Percentiles rank a stretch among this genome's conserved stretches.
Conservation (phyloP, 2,797 vertebrate species). For the Malacoctenus gilli region DNA sequence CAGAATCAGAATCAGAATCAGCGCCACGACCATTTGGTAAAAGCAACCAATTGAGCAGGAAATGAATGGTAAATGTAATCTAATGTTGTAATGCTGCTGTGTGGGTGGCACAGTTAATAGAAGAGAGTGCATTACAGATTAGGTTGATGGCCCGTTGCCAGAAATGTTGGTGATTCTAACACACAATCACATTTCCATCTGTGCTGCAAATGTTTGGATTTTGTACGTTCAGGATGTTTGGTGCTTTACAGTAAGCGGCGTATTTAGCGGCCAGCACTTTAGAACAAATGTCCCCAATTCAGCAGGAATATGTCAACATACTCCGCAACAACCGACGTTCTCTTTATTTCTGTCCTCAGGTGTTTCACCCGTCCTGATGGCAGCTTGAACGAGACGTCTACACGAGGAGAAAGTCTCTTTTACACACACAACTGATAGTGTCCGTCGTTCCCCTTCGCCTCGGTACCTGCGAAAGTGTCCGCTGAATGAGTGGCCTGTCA, state of each 20-base stretch:
- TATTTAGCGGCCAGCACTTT: constrained; percentile 3
- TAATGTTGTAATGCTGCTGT: constrained; percentile 61
- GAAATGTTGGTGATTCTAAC: constrained; percentile 44
- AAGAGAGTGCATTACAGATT: constrained; percentile 59
- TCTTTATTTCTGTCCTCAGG: constrained; percentile 70
- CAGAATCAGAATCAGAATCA: constrained; percentile 75
- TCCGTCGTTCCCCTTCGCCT: constrained; percentile 76
- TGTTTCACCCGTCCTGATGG: constrained; percentile 75
- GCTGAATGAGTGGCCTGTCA: constrained; percentile 88
- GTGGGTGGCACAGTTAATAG: constrained; percentile 68
- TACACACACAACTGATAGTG: constrained; percentile 31
- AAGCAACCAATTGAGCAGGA: constrained; percentile 55
- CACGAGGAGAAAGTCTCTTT: constrained; percentile 20
- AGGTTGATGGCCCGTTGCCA: constrained; percentile 62
- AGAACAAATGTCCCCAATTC: constrained; percentile 17
- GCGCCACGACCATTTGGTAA: constrained; percentile 57
- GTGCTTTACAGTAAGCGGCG: constrained; percentile 7
- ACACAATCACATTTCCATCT: constrained; percentile 43
- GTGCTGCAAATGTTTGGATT: constrained; percentile 39
- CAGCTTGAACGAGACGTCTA: constrained; percentile 28
- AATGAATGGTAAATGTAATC: constrained; percentile 70
- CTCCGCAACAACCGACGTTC: constrained; percentile 2
- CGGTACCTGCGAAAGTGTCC: constrained; percentile 81
- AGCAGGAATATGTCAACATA: constrained; percentile 13
- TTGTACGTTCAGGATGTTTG: constrained; percentile 18